Base-by-base conservation (phyloP, 2,113 vertebrate genomes). In the Sturnira hondurensis region DNA sequence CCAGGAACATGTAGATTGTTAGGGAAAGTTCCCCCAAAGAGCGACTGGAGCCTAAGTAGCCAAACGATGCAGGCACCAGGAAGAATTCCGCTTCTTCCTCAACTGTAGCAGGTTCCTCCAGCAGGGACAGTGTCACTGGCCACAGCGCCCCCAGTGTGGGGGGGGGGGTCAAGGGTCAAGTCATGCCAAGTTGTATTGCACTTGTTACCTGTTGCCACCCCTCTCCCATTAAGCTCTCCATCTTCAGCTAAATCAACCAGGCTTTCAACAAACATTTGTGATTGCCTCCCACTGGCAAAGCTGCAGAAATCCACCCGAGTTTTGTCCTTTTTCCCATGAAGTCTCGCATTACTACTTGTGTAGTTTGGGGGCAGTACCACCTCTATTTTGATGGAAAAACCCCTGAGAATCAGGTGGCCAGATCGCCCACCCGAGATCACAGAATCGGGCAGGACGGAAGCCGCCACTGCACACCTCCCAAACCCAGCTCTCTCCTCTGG, bases 1-100 rank as follows among this genome's bases (percentile, higher is more conserved):
- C 65, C 0, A 68, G 10, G 6, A 83, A 80, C n/a, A 26, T 41
- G 84, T 0, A 73, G 38, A 24, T 17, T 33, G 17, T n/a, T 20
- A 56, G 74, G 52, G 33, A 26, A 93, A 43, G 5, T 17, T 54
- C 22, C 70, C 50, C 45, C 5, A 6, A 78, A 43, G 31, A 9
- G 71, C 56, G 52, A 19, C 2, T 28, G 15, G 22, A 87, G 65
- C 31, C 33, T 15, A 78, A 70, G 43, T 31, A 84, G 52, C 26
- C 31, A 71, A 58, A 33, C 41, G 54, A 70, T 45, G 41, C 36
- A 9, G 10, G 7, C 9, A 14, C 4, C 3, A 71, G 43, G 4
- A 89, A 80, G 45, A 61, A 67, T 43, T 52, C 45, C 19, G 26
- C 52, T 65, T 71, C 19, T 50, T 71, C 13, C 22, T 58, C 20